Percentiles rank a stretch among this genome's conserved stretches.
Conservation (phyloP, 2,888 invertebrate species). For the Euplagia quadripunctaria region DNA sequence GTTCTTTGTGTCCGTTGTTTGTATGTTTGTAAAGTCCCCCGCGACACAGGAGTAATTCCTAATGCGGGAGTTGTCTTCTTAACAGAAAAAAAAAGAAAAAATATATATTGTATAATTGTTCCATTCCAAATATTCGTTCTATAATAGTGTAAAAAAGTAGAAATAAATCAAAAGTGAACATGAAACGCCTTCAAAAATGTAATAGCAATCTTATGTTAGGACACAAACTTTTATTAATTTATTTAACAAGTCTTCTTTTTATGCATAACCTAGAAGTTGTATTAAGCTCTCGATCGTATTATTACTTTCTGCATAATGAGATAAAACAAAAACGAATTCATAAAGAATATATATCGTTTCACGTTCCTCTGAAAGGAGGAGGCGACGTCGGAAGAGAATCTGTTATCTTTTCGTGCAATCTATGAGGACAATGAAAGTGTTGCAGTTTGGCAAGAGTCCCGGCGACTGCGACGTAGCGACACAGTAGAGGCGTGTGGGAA, state of each 20-base stretch:
- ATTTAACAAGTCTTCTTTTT: constrained; percentile 3
- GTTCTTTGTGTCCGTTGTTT: no score
- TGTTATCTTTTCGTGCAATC: constrained; percentile 35
- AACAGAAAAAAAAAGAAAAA: no score
- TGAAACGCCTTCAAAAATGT: constrained; percentile 10
- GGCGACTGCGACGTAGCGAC: constrained; percentile 10
- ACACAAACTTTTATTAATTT: not conserved
- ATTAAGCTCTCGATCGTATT: not conserved
- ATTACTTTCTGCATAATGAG: not conserved
- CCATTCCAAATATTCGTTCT: not conserved
- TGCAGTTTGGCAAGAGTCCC: constrained; percentile 51
- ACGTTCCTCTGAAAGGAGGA: not conserved
- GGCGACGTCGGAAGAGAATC: constrained; percentile 14
- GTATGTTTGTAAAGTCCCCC: no score
- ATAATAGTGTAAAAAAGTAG: not conserved
- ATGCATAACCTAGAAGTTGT: not conserved
- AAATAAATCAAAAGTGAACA: not conserved
- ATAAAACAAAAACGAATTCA: not conserved
- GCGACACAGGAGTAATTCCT: no score
- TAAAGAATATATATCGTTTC: not conserved
- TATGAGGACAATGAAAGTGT: constrained; percentile 43
- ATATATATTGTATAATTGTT: no score
- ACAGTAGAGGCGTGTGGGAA: constrained; percentile 56
- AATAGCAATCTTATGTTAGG: constrained; percentile 14
- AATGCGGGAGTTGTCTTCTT: no score